Conservation (phyloP, 2,888 invertebrate species). For the Cerastoderma edule region DNA sequence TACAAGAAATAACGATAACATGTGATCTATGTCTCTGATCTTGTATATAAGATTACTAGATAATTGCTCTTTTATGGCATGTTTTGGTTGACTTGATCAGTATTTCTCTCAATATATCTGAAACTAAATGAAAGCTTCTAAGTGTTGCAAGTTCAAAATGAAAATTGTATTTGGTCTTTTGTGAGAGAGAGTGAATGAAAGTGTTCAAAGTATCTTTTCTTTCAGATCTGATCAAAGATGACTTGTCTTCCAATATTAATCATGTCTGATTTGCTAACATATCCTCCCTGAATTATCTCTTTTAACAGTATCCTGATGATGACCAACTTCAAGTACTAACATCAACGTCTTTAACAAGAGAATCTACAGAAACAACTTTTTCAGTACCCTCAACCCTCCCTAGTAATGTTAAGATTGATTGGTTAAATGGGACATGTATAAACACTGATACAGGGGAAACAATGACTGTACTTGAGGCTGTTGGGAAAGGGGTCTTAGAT, state of each 20-base stretch:
- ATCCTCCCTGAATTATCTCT: constrained; percentile 45
- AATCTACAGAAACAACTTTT: constrained; percentile 46
- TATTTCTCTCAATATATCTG: too few species aligned
- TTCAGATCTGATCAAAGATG: constrained; percentile 38
- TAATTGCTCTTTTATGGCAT: too few species aligned
- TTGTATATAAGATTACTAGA: too few species aligned
- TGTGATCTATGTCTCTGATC: too few species aligned
- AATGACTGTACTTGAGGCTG: constrained; percentile 91
- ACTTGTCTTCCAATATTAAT: constrained; percentile 28
- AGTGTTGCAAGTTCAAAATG: neutral
- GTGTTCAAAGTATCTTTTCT: neutral
- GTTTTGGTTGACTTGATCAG: too few species aligned
- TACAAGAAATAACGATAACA: too few species aligned
- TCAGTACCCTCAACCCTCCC: constrained; percentile 54
- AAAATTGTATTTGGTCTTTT: neutral
- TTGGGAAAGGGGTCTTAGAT: constrained; percentile 86
- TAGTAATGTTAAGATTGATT: constrained; percentile 72
- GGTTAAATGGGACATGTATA: constrained; percentile 81
- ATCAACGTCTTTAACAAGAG: constrained; percentile 40
- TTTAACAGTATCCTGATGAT: constrained; percentile 53
- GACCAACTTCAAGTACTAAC: constrained; percentile 37
- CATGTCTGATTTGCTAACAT: constrained; percentile 16
- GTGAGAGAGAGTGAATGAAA: constrained; percentile 4
- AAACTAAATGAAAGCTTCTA: too few species aligned
- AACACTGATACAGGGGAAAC: constrained; percentile 89